Percentiles rank a stretch among this genome's conserved stretches.
These are phyloP conservation scores for Serranochromis macrocephalus DNA, from an alignment of 2,113 vertebrate genomes.

Conservation along the genomic window DNA sequence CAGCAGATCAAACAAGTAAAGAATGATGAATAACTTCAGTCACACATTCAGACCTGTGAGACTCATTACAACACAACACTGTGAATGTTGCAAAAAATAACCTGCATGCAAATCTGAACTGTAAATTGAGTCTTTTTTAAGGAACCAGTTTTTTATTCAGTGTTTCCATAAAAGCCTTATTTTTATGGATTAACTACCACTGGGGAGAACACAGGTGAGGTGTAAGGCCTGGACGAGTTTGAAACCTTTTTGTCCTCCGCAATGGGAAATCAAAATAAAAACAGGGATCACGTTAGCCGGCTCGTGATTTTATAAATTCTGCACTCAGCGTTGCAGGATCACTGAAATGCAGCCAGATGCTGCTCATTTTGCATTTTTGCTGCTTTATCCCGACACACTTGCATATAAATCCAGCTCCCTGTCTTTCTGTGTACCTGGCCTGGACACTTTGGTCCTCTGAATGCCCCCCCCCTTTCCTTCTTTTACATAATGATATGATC, in stretches of 20 bases:
- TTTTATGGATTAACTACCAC: not conserved
- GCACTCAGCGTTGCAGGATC: not conserved
- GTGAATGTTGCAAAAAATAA: not conserved
- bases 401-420: not conserved
- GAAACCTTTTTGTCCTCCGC: not conserved
- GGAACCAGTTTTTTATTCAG: rapidly evolving
- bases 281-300: rapidly evolving
- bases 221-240: not conserved
- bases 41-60: not conserved
- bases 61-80: not conserved
- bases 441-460: not conserved
- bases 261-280: not conserved
- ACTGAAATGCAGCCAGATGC: not conserved
- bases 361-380: not conserved
- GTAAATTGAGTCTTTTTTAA: not conserved
- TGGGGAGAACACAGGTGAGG: not conserved
- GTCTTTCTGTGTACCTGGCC: rapidly evolving
- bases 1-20: not conserved
- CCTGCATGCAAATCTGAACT: rapidly evolving
- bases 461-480: not conserved
- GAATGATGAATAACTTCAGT: not conserved
- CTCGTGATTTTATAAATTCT: rapidly evolving
- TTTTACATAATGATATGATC: rapidly evolving
- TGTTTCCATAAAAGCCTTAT: not conserved
- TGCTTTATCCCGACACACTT: not conserved